These are phyloP conservation scores for Stomatorhinus walkeri DNA, from an alignment of 2,797 vertebrate species.

Conservation along the genomic window DNA sequence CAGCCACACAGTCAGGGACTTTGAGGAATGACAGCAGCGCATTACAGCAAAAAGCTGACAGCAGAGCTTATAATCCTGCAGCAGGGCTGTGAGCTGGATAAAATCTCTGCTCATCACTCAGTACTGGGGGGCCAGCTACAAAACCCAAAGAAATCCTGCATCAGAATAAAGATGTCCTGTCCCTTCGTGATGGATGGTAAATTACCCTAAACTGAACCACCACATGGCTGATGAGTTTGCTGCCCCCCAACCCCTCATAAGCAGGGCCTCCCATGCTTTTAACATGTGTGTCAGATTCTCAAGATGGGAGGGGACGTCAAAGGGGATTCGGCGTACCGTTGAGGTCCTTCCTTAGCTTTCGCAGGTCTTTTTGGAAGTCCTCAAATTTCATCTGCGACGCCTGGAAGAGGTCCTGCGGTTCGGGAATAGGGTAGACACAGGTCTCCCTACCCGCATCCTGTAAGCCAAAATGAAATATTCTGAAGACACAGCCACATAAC, in stretches of 20 bases:
- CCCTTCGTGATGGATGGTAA: neutral
- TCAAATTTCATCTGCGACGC: slow-evolving; percentile 95
- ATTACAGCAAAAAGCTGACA: slow-evolving; percentile 8
- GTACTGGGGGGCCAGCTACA: slow-evolving; percentile 13
- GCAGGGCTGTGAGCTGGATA: neutral
- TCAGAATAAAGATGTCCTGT: neutral
- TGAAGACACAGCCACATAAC: neutral
- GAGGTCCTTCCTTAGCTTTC: slow-evolving; percentile 82
- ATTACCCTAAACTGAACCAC: slow-evolving; percentile 10
- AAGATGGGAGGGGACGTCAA: neutral
- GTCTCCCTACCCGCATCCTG: slow-evolving; percentile 89
- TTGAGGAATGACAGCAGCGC: neutral
- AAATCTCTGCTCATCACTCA: slow-evolving; percentile 2
- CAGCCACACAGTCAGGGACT: neutral
- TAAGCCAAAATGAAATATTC: slow-evolving; percentile 20
- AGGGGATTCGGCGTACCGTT: slow-evolving; percentile 62
- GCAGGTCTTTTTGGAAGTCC: slow-evolving; percentile 88
- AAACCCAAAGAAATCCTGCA: slow-evolving; percentile 11
- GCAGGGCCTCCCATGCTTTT: neutral
- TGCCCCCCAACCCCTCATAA: neutral
- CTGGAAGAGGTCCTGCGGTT: slow-evolving; percentile 93
- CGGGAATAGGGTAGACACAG: slow-evolving; percentile 82
- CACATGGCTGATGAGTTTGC: neutral
- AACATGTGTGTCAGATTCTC: neutral
- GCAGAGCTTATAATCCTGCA: neutral